Percentiles rank a stretch among this genome's conserved stretches.
Evolutionary conservation across 2,113 vertebrate genomes (phyloP).

Genomic region (Rhynchomys soricoides): DNA sequence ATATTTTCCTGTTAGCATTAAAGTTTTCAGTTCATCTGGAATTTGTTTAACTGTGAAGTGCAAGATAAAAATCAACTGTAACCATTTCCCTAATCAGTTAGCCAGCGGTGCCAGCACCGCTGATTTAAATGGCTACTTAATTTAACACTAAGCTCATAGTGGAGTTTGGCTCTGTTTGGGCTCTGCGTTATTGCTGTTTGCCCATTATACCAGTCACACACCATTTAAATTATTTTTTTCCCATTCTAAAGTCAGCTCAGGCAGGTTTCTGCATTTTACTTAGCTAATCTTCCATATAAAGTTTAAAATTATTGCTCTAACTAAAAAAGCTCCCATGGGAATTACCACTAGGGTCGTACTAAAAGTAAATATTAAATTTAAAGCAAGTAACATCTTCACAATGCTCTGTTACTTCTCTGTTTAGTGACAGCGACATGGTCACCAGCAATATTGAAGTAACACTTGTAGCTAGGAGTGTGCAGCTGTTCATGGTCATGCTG

Average conservation of each 20-base stretch:
- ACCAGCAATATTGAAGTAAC: not conserved
- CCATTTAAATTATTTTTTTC: conserved; percentile 33
- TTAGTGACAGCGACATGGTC: conserved; percentile 13
- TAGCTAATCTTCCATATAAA: conserved; percentile 66
- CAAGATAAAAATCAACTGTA: conserved; percentile 69
- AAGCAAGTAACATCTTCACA: conserved; percentile 20
- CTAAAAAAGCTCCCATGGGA: conserved; percentile 28
- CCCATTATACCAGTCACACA: not conserved
- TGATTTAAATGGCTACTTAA: conserved; percentile 30
- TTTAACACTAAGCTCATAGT: conserved; percentile 50
- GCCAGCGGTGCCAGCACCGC: conserved; percentile 34
- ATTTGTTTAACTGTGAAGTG: conserved; percentile 68
- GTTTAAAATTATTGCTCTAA: conserved; percentile 63
- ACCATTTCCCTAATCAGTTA: conserved; percentile 61
- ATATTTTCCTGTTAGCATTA: conserved; percentile 57
- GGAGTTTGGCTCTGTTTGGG: conserved; percentile 34
- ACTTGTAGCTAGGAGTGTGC: not conserved
- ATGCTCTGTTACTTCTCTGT: not conserved
- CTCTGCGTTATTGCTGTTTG: not conserved
- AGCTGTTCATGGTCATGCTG: not conserved
- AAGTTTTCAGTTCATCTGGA: conserved; percentile 61
- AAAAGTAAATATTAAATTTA: conserved; percentile 60
- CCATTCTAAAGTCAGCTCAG: conserved; percentile 39
- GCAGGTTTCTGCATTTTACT: conserved; percentile 69
- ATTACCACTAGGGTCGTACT: conserved; percentile 21